Evolutionary conservation across 2,113 vertebrate genomes (phyloP), one percentile per base, ranked within the genome.

Genomic region (Nerophis lumbriciformis): DNA sequence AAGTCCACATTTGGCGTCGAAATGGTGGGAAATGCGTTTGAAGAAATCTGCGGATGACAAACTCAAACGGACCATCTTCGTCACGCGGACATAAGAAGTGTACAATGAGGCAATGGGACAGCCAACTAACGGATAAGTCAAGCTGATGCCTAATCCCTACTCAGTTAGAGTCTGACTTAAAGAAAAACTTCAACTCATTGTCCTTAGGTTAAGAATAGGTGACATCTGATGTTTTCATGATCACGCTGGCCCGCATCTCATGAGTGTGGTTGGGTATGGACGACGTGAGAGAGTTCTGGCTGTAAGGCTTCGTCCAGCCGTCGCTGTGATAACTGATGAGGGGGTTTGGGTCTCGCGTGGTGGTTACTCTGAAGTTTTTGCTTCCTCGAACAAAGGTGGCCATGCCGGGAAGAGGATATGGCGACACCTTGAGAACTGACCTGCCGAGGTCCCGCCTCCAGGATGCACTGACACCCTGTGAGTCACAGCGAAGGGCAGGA

Each of bases 211-310:
- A 81, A 53, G 81, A 85, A 19, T 81, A 58, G 3, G 94, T 93
- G 82, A 95, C 89, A 38, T 98, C 97, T 4, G 96, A 97, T 0
- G 96, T 98, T 53, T 99, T 99, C 93, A 95, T 95, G 85, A 99
- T 99, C 86, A 99, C 97, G 0, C 94, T 98, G 64, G 94, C 96
- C 19, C 97, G 92, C 2, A 90, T 89, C 85, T 98, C 96, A 0
- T 92, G 91, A 74, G 88, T 84, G 5, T 92, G 71, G 86, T 81
- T 66, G 80, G 47, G 13, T 0, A 68, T 14, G 2, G 69, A 1
- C 1, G 75, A 48, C 21, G 4, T 6, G 2, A 63, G 0, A 83
- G 91, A 71, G 82, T 88, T 69, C 87, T 91, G 73, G 92, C 59
- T 35, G 92, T 88, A 63, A 87, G 58, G 8, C 2, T 71, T 51